Percentiles rank a stretch among this genome's conserved stretches.
phyloP scores from a whole-genome alignment of 2,888 invertebrate species.

The Pomacea canaliculata region DNA sequence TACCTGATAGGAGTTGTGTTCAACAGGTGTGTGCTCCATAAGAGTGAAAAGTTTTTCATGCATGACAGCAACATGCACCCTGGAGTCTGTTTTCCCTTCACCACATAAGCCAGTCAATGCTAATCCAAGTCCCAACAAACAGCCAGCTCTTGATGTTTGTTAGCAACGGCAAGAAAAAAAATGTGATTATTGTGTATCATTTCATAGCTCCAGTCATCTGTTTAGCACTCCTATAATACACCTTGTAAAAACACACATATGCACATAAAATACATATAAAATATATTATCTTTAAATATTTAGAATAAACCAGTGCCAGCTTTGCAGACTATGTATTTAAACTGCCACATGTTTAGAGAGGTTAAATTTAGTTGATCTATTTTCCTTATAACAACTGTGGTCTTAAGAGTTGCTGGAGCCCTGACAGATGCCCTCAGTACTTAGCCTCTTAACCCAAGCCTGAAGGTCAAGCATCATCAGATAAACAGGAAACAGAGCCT shows the following conservation, averaged over 20 bases:
- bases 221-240: no score
- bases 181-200: not conserved
- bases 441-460: no score
- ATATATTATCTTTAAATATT: no score
- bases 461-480: conserved; percentile 1
- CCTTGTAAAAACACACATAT: no score
- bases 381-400: no score
- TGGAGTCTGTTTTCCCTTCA: conserved; percentile 58
- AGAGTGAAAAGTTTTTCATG: conserved; percentile 44
- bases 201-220: no score
- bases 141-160: conserved; percentile 44
- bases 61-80: conserved; percentile 50
- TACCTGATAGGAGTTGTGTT: conserved; percentile 34
- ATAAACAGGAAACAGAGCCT: conserved; percentile 4
- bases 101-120: conserved; percentile 54
- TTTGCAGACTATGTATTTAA: not conserved
- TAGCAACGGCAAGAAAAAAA: not conserved
- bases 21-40: conserved; percentile 33
- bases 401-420: no score
- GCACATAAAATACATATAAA: no score
- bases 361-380: not conserved
- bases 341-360: not conserved
- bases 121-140: conserved; percentile 54
- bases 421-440: no score
- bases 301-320: not conserved